A percentile compares a stretch with the other conserved stretches of the same genome.
Conservation (phyloP, 2,113 vertebrate genomes). For the Panurus biarmicus region DNA sequence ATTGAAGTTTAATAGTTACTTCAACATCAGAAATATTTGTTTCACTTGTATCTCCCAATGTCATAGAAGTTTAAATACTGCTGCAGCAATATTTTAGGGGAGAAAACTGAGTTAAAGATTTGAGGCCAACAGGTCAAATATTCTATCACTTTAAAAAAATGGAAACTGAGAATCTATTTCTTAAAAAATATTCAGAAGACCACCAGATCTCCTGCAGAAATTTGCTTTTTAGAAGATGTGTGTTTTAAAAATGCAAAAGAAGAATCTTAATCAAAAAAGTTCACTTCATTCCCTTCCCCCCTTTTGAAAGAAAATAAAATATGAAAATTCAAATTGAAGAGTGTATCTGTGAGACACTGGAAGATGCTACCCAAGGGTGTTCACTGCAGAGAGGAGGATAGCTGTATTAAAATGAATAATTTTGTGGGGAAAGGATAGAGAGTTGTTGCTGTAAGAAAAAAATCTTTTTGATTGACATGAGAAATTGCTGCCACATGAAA, state of each 20-base stretch:
- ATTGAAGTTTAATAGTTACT: neutral
- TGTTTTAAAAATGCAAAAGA: slow-evolving; percentile 32
- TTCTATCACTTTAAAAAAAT: neutral
- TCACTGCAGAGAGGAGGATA: slow-evolving; percentile 5
- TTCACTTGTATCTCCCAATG: neutral
- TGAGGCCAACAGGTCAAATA: slow-evolving; percentile 39
- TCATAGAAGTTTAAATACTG: slow-evolving; percentile 7
- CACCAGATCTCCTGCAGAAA: neutral
- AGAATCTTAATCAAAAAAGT: slow-evolving; percentile 23
- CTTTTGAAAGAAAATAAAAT: slow-evolving; percentile 48
- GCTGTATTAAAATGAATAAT: slow-evolving; percentile 59
- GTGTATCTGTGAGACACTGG: slow-evolving; percentile 8
- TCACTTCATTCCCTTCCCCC: neutral
- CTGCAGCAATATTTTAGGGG: slow-evolving; percentile 3
- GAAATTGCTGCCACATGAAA: slow-evolving; percentile 67
- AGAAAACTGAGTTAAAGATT: neutral
- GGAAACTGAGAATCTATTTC: neutral
- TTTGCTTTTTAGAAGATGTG: neutral
- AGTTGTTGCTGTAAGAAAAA: slow-evolving; percentile 56
- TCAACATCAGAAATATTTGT: slow-evolving; percentile 27
- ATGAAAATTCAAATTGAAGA: slow-evolving; percentile 19
- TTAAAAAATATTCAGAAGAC: slow-evolving; percentile 17
- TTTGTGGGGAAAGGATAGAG: slow-evolving; percentile 41
- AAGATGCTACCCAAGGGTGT: slow-evolving; percentile 56
- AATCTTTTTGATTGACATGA: slow-evolving; percentile 64